Evolutionary conservation across 1,140 invertebrate genomes (phyloP), one percentile per base, ranked within the genome.

Genomic region (Palaemon carinicauda): DNA sequence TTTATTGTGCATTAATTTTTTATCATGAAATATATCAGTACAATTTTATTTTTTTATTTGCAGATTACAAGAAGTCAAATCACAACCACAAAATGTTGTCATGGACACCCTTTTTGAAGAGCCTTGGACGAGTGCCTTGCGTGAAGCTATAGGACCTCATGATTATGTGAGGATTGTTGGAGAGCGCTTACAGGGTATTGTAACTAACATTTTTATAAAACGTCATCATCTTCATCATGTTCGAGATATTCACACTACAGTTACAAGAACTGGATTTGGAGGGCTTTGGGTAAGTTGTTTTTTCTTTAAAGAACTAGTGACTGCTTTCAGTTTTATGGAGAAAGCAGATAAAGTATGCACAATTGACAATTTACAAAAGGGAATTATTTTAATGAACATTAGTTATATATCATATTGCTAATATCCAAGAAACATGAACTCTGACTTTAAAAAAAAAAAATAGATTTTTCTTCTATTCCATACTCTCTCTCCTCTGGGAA

Each of bases 1-100:
- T n/a, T n/a, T n/a, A n/a, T n/a, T n/a, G n/a, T n/a, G n/a, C n/a
- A n/a, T 54, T 80, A 7, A 15, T 69, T 71, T 56, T 65, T 54
- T 19, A 10, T 41, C 31, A 27, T 75, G 12, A 21, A 17, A 41
- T 53, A 15, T 82, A 41, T 41, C 12, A 41, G 41, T 41, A 41
- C 41, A n/a, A 1, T n/a, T 27, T 65, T 65, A 69, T 21, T 82
- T 65, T 14, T 50, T 79, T 85, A 89, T 88, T 90, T 92, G 83
- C 90, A 96, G 95, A n/a, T 92, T 97, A 82, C 96, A 98, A 93
- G 97, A 98, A 93, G 95, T 98, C 0, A 97, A 96, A 91, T 95
- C 96, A 2, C 95, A 96, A 89, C 96, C 96, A 10, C 95, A 96
- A 90, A 96, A 97, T 91, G 94, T 96, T 90, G 90, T 97, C 27